A percentile compares a stretch with the other conserved stretches of the same genome.
phyloP scores from a whole-genome alignment of 2,113 vertebrate species.

The Bos indicus region DNA sequence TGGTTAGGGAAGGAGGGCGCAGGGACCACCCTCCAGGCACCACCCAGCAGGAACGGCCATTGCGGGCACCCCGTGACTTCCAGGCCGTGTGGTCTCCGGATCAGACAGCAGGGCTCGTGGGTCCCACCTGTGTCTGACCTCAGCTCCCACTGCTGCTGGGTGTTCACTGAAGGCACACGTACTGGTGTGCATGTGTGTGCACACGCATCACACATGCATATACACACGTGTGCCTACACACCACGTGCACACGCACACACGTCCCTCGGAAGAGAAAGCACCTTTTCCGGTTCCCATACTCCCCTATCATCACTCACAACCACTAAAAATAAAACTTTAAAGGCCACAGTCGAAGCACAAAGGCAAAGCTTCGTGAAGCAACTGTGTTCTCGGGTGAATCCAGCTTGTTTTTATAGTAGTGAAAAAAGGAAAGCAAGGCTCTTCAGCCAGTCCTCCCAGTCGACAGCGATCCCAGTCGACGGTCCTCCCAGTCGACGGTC shows the following conservation, averaged over 20 bases:
- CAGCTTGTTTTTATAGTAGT: background rate
- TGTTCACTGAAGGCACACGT: background rate
- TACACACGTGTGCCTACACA: rapidly evolving
- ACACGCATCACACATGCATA: background rate
- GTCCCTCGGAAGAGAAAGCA: background rate
- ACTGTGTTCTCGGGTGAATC: background rate
- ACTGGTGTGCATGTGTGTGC: background rate
- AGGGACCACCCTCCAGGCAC: background rate
- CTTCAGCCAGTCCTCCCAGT: background rate
- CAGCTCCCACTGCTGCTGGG: background rate
- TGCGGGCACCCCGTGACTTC: rapidly evolving
- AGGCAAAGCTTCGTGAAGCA: background rate
- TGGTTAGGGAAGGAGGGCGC: rapidly evolving
- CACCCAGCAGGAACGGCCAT: rapidly evolving
- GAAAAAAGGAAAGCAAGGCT: background rate
- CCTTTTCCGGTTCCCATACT: background rate
- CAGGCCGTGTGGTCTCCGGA: background rate
- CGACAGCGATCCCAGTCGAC: rapidly evolving
- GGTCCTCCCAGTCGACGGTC: rapidly evolving
- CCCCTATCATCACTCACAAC: background rate
- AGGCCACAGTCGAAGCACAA: background rate
- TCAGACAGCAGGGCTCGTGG: background rate
- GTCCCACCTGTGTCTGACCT: background rate
- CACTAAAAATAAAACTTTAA: background rate
- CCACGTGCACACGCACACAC: background rate